Percentiles rank a stretch among this genome's conserved stretches.
phyloP scores from a whole-genome alignment of 2,888 invertebrate species.

The Acanthosoma haemorrhoidale region DNA sequence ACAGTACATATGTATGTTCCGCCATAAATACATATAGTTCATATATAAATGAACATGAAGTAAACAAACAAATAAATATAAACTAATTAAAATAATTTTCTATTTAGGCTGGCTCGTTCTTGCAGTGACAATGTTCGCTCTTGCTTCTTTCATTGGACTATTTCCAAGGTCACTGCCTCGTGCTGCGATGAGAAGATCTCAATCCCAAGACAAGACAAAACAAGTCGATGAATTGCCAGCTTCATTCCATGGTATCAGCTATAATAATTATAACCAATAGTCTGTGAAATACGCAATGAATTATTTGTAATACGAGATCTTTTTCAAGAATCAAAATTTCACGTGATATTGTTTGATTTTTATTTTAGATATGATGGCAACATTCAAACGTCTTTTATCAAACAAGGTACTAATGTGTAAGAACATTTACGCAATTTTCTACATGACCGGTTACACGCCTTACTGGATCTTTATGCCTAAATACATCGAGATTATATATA shows the following conservation, averaged over 20 bases:
- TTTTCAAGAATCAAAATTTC: not conserved
- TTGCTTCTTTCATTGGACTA: slow-evolving; percentile 58
- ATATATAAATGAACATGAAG: too few relatives aligned
- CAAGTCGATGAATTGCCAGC: slow-evolving; percentile 45
- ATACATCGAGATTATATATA: slow-evolving; percentile 76
- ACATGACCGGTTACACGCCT: slow-evolving; percentile 65
- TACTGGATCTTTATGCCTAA: slow-evolving; percentile 78
- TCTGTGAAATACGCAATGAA: too few relatives aligned
- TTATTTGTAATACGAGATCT: not conserved
- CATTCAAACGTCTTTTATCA: slow-evolving; percentile 57
- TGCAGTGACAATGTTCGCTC: slow-evolving; percentile 55
- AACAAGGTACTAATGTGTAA: slow-evolving; percentile 67
- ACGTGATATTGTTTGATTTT: slow-evolving; percentile 39
- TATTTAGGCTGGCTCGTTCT: slow-evolving; percentile 60
- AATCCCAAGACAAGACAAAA: slow-evolving; percentile 35
- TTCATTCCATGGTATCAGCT: slow-evolving; percentile 48
- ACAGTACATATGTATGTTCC: too few relatives aligned
- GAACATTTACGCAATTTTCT: slow-evolving; percentile 66
- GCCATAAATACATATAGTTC: too few relatives aligned
- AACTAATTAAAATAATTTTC: too few relatives aligned
- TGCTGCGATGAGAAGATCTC: slow-evolving; percentile 53
- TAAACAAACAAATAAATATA: too few relatives aligned
- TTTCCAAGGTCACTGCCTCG: slow-evolving; percentile 66
- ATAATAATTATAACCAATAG: too few relatives aligned
- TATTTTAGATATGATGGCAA: slow-evolving; percentile 55